Evolutionary conservation across 2,113 vertebrate species (phyloP).

Genomic region (Lucifuga dentata): DNA sequence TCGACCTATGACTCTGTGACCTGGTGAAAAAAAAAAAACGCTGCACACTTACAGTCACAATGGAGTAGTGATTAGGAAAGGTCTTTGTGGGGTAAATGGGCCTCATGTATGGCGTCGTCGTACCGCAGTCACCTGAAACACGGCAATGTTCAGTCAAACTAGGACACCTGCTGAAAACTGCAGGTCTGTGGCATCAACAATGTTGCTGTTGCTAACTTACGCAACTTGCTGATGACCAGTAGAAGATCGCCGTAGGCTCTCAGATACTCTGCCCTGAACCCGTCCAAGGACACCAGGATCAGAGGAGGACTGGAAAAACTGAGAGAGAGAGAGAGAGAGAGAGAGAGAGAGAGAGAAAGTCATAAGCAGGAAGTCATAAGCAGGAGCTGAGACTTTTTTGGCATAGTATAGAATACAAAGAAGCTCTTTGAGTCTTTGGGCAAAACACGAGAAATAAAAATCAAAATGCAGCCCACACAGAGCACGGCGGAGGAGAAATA

Average conservation of each 20-base stretch:
- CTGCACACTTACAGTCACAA: constrained; percentile 91
- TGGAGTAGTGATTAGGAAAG: constrained; percentile 97
- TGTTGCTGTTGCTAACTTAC: constrained; percentile 81
- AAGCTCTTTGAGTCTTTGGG: constrained; percentile 40
- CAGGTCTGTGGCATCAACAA: not conserved
- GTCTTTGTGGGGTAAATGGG: constrained; percentile 97
- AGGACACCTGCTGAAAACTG: not conserved
- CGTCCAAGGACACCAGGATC: constrained; percentile 95
- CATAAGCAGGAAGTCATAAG: not conserved
- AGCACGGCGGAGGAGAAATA: constrained; percentile 7
- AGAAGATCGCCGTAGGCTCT: constrained; percentile 82
- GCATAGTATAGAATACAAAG: constrained; percentile 30
- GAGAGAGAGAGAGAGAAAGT: constrained; percentile 1
- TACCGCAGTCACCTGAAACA: constrained; percentile 89
- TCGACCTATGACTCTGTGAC: not conserved
- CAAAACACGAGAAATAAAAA: not conserved
- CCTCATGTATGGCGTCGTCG: constrained; percentile 86
- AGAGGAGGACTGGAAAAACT: constrained; percentile 91
- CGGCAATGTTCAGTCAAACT: constrained; percentile 36
- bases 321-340: constrained; percentile 5
- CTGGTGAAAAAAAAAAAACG: not conserved
- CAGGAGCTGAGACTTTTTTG: constrained; percentile 8
- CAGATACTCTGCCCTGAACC: constrained; percentile 92
- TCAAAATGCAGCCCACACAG: constrained; percentile 17
- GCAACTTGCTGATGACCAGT: constrained; percentile 89